Percentiles rank a stretch among this genome's conserved stretches.
Evolutionary conservation across 2,113 vertebrate genomes (phyloP).

Genomic region (Climacteris rufus): DNA sequence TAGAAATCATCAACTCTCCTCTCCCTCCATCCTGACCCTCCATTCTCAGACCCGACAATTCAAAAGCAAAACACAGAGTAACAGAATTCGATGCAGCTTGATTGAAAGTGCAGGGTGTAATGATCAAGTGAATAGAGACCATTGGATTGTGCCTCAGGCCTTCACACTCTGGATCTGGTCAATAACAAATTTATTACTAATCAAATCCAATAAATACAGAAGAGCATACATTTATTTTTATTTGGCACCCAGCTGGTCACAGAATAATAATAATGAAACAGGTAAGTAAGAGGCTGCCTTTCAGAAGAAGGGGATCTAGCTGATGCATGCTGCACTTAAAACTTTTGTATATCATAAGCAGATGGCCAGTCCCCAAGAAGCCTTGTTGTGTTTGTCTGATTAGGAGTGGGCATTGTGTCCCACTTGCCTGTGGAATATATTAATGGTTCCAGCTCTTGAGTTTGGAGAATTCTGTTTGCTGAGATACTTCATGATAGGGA

Average conservation of each 20-base stretch:
- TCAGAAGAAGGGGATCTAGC: not conserved
- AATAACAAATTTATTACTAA: slow-evolving; percentile 72
- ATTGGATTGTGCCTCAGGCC: slow-evolving; percentile 30
- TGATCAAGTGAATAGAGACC: slow-evolving; percentile 49
- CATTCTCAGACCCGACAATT: not conserved
- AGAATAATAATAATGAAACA: slow-evolving; percentile 39
- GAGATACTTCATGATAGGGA: slow-evolving; percentile 46
- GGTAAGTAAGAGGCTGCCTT: not conserved
- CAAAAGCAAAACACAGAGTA: slow-evolving; percentile 19
- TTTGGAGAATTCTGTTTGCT: slow-evolving; percentile 47
- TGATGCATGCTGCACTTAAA: not conserved
- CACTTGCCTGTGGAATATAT: slow-evolving; percentile 25
- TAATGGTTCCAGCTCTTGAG: slow-evolving; percentile 50
- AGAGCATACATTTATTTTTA: slow-evolving; percentile 65
- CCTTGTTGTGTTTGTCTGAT: not conserved
- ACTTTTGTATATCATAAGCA: not conserved
- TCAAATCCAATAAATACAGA: slow-evolving; percentile 70
- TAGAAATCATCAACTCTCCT: not conserved
- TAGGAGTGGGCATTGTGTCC: slow-evolving; percentile 1
- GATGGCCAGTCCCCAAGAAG: not conserved
- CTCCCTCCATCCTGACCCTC: not conserved
- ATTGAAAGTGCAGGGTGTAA: slow-evolving; percentile 25
- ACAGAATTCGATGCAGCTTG: not conserved
- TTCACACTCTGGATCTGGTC: slow-evolving; percentile 52
- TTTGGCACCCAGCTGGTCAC: slow-evolving; percentile 33